phyloP scores from a whole-genome alignment of 2,888 invertebrate species.

The Eupithecia subfuscata region DNA sequence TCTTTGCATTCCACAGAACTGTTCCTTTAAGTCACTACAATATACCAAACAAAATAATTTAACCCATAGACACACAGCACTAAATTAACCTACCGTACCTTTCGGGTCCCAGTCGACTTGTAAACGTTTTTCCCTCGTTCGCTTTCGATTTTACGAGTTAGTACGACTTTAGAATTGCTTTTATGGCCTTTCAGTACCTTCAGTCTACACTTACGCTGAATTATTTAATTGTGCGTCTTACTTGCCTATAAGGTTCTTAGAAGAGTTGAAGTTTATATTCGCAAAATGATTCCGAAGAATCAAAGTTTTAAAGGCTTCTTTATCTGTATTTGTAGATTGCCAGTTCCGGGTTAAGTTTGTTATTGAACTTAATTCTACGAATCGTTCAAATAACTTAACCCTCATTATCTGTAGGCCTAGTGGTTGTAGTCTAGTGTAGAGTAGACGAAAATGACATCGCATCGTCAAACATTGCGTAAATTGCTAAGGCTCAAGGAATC shows the following conservation, averaged over 20 bases:
- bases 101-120: constrained; percentile 57
- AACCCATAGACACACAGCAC: constrained; percentile 20
- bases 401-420: neutral
- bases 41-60: constrained; percentile 18
- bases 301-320: neutral
- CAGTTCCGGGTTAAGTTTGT: neutral
- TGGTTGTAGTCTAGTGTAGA: neutral
- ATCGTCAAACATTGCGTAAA: no score
- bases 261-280: constrained; percentile 27
- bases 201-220: constrained; percentile 59
- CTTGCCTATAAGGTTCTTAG: constrained; percentile 26
- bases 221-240: constrained; percentile 64
- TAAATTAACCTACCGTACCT: constrained; percentile 44
- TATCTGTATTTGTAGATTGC: neutral
- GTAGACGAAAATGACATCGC: neutral
- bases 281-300: constrained; percentile 7
- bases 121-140: constrained; percentile 70
- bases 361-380: neutral
- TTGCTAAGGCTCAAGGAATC: no score
- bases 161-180: constrained; percentile 70
- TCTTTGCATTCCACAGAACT: neutral
- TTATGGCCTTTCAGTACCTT: constrained; percentile 65
- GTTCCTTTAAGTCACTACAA: neutral
- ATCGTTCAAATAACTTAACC: neutral
- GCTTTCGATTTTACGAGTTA: constrained; percentile 72